Evolutionary conservation across 2,797 vertebrate genomes (phyloP), one percentile per base, ranked within the genome.

Genomic region (Aeoliscus strigatus): DNA sequence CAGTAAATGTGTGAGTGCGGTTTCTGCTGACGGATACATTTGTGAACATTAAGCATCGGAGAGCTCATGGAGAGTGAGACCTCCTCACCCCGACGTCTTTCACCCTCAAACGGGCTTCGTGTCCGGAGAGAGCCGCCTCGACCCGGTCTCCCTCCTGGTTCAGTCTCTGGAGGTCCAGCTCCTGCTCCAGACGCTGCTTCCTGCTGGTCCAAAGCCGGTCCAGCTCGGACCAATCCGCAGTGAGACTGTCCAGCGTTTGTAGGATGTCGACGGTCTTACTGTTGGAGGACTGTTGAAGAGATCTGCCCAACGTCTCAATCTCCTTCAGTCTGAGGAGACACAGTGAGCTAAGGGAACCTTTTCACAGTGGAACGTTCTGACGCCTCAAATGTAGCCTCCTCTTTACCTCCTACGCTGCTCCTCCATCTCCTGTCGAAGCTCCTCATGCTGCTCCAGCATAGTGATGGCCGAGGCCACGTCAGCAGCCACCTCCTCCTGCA

Each of bases 131-230:
- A 5, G 87, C 64, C 4, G 90, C 83, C 26, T 88, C 84, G 6
- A 96, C 90, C n/a, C 80, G 67, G 46, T 91, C 86, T 9, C 83
- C 86, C 24, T 94, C 91, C 52, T 61, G 78, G 36, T 86, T 83
- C 53, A 92, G 86, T 49, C 85, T 90, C 53, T 91, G 91, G 24
- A 94, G 67, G 54, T 91, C 85, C 69, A 92, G 51, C 16, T 63
- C 82, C 5, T 91, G 84, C 51, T 88, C 79, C 34, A 94, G 74
- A 27, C 47, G 65, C 28, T 68, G 73, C 59, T 44, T 69, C 38
- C 67, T 77, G 42, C 68, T 79, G 38, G 66, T 51, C 90, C 92
- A 94, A 34, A 89, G 9, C 12, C 61, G 59, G 23, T 88, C 83
- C 52, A 94, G 70, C 8, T 79, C 62, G 25, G 36, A 72, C 71